These are phyloP conservation scores for Sycophila sp. DNA, from an alignment of 1,140 invertebrate genomes.

Conservation along the genomic window DNA sequence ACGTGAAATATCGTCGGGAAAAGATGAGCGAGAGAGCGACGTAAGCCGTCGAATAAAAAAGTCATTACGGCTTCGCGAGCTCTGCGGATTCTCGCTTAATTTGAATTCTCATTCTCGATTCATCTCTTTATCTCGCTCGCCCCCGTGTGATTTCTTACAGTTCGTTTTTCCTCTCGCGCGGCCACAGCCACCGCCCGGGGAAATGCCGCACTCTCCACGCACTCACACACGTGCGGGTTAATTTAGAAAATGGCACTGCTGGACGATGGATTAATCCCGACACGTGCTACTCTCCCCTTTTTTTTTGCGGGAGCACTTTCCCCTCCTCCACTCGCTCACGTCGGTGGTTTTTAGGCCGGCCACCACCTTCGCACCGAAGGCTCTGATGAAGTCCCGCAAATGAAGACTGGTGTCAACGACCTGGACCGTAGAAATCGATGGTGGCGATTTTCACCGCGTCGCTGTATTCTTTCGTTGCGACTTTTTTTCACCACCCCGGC, in stretches of 20 bases:
- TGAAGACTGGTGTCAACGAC: no score
- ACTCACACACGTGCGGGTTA: background rate
- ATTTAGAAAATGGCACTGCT: slow-evolving; percentile 16
- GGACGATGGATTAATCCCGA: background rate
- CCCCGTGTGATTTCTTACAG: background rate
- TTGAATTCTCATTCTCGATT: background rate
- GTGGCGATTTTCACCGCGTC: no score
- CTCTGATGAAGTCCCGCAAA: background rate
- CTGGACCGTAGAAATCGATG: no score
- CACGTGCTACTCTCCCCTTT: background rate
- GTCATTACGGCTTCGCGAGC: background rate
- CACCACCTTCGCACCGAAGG: background rate
- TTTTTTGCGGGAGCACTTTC: no score
- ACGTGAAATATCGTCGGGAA: no score
- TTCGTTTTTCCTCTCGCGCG: background rate
- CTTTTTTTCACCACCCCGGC: no score
- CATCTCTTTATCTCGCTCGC: background rate
- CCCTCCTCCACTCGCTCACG: background rate
- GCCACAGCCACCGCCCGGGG: background rate
- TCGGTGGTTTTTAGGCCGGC: background rate
- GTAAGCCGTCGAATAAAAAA: background rate
- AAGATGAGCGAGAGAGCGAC: background rate
- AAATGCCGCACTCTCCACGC: background rate
- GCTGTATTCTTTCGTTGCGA: no score
- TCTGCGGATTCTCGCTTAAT: background rate